These are phyloP conservation scores for Leptinotarsa defecta DNA, from an alignment of 1,140 invertebrate genomes.

Conservation along the genomic window DNA sequence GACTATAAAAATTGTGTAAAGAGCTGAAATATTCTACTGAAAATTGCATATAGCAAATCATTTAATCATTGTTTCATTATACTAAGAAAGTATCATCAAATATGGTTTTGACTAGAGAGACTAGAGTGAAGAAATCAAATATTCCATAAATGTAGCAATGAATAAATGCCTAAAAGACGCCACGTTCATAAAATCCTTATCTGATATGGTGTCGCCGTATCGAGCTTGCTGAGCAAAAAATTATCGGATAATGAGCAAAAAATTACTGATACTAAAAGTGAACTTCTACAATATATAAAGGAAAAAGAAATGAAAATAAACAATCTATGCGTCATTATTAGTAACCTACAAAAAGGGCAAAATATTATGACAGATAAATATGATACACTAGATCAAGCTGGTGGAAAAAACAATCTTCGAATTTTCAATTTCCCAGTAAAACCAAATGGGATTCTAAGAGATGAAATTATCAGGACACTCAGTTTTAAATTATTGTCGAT, in stretches of 20 bases:
- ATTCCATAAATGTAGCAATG: not conserved
- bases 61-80: no score
- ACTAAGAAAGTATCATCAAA: no score
- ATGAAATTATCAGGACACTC: no score
- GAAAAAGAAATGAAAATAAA: not conserved
- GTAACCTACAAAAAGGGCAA: not conserved
- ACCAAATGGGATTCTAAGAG: no score
- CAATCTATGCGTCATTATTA: not conserved
- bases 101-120: not conserved
- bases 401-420: no score
- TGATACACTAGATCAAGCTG: not conserved
- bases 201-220: conserved; percentile 1
- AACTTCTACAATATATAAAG: not conserved
- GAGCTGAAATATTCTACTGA: no score
- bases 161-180: not conserved
- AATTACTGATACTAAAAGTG: not conserved
- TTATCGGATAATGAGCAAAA: not conserved
- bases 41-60: no score
- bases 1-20: no score
- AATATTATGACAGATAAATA: not conserved
- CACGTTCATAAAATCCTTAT: not conserved
- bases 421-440: no score
- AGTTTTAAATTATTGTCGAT: no score
- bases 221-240: not conserved
- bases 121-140: no score